A percentile compares a stretch with the other conserved stretches of the same genome.
These are phyloP conservation scores for Cremastinae sp. DNA, from an alignment of 2,888 invertebrate species.

Conservation along the genomic window DNA sequence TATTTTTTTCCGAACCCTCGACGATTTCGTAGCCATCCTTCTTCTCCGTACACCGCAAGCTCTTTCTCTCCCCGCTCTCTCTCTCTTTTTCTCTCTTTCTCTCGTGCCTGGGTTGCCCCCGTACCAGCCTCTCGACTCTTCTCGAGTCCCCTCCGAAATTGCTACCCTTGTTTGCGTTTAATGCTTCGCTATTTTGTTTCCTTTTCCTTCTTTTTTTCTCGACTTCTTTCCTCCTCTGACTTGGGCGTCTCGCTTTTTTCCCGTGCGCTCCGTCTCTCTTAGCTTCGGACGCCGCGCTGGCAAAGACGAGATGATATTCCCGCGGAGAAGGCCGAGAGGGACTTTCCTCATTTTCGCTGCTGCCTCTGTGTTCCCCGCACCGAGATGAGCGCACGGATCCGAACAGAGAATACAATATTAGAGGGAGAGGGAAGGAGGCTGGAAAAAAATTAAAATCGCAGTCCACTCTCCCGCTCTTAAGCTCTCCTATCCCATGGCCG, in stretches of 20 bases:
- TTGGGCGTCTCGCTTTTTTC: conserved; percentile 18
- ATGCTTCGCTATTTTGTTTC: conserved; percentile 76
- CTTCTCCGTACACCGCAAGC: conserved; percentile 52
- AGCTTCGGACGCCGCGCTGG: conserved; percentile 24
- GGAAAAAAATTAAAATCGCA: conserved; percentile 59
- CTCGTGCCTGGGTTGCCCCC: conserved; percentile 61
- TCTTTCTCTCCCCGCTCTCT: conserved; percentile 40
- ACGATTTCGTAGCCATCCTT: conserved; percentile 52
- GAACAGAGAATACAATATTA: conserved; percentile 26
- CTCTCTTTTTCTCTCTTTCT: conserved; percentile 37
- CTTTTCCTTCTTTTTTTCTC: conserved; percentile 37
- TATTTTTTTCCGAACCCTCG: conserved; percentile 42
- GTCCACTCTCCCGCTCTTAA: conserved; percentile 54
- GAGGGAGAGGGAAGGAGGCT: conserved; percentile 30
- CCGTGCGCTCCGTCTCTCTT: neutral
- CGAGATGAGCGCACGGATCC: conserved; percentile 24
- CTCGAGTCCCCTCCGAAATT: conserved; percentile 75
- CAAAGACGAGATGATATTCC: conserved; percentile 50
- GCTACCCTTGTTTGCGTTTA: conserved; percentile 78
- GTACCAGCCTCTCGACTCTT: conserved; percentile 74
- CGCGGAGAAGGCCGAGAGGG: conserved; percentile 27
- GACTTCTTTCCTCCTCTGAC: conserved; percentile 49
- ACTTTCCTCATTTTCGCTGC: conserved; percentile 62
- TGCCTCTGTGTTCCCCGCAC: conserved; percentile 37
- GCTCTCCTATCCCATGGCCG: conserved; percentile 33